phyloP scores from a whole-genome alignment of 2,113 vertebrate genomes.

The Rhineura floridana region DNA sequence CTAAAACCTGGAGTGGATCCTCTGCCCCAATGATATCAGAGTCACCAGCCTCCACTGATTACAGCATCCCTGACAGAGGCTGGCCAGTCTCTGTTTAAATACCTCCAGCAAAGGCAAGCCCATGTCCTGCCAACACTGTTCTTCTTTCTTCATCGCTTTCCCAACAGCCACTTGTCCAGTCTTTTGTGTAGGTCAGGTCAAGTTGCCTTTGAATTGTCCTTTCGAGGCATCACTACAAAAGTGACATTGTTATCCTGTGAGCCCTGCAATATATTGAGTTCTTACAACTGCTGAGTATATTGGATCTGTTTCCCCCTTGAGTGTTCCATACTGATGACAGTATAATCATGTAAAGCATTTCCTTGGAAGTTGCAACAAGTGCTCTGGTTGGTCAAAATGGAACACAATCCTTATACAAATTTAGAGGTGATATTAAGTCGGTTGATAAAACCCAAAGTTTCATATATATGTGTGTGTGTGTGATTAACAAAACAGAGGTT shows the following conservation, averaged over 20 bases:
- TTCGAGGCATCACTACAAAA: no score
- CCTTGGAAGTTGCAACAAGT: constrained; percentile 43
- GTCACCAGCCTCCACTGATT: no score
- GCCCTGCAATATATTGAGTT: neutral
- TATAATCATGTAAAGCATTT: constrained; percentile 13
- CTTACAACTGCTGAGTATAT: neutral
- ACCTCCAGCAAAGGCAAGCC: no score
- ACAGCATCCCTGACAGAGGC: no score
- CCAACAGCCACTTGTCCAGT: no score
- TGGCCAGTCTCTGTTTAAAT: no score
- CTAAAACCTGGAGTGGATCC: no score
- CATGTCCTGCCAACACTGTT: neutral
- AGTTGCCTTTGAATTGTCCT: neutral
- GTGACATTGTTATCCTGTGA: no score
- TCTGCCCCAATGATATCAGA: no score
- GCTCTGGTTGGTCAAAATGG: constrained; percentile 23
- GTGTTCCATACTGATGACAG: neutral
- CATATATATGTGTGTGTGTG: no score
- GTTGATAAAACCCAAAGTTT: constrained; percentile 49
- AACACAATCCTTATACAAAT: constrained; percentile 10
- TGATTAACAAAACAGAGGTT: no score
- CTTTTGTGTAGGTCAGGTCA: neutral
- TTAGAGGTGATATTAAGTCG: constrained; percentile 36
- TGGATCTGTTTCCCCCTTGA: neutral
- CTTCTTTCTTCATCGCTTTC: neutral